phyloP scores from a whole-genome alignment of 1,140 invertebrate genomes.

The Drosophila miranda region DNA sequence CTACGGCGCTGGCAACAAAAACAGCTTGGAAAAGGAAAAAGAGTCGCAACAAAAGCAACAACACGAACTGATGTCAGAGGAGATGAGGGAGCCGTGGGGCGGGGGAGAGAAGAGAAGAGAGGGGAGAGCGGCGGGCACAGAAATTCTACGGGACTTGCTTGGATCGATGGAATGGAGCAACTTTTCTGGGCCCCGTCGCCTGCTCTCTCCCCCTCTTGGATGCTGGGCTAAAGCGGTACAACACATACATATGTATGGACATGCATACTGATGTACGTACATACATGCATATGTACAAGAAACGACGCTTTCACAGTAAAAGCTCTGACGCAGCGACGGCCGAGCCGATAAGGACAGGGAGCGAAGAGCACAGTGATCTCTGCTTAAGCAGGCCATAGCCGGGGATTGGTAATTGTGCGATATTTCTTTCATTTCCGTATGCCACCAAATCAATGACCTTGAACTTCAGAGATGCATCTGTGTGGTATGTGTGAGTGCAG shows the following conservation, averaged over 20 bases:
- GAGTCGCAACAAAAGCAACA: slow-evolving; percentile 52
- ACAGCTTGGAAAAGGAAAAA: slow-evolving; percentile 63
- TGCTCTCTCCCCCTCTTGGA: neutral
- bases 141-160: slow-evolving; percentile 8
- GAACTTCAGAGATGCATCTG: slow-evolving; percentile 47
- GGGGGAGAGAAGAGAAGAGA: slow-evolving; percentile 1
- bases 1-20: slow-evolving; percentile 52
- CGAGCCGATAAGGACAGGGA: slow-evolving; percentile 31
- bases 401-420: slow-evolving; percentile 1
- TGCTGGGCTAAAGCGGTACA: neutral
- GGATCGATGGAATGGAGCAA: slow-evolving; percentile 40
- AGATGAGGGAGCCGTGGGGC: slow-evolving; percentile 8
- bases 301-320: slow-evolving; percentile 11
- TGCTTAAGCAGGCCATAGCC: neutral
- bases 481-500: too few species aligned
- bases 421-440: slow-evolving; percentile 22
- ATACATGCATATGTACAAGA: neutral
- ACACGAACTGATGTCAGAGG: neutral
- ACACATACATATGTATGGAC: too few species aligned
- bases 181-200: slow-evolving; percentile 17
- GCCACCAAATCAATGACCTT: slow-evolving; percentile 58
- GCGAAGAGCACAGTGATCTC: slow-evolving; percentile 15
- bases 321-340: slow-evolving; percentile 1
- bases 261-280: too few species aligned
- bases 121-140: neutral